Base-by-base conservation (phyloP, 1,140 invertebrate species). In the Oryctes rhinoceros region DNA sequence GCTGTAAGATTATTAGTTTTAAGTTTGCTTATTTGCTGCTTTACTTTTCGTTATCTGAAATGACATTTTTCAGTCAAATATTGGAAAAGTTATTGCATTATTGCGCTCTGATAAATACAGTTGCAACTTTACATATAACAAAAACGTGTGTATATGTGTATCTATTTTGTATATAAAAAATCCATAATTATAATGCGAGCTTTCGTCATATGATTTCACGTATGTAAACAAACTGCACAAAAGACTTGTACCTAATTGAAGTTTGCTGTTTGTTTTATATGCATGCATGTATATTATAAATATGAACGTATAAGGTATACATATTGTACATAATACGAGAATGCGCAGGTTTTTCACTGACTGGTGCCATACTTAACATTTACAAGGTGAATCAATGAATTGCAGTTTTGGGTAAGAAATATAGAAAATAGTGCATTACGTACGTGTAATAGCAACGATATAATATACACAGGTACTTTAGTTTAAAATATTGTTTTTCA, bases 361-460 rank as follows among this genome's bases (percentile, higher is more conserved):
- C 81, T 81, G 83, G 83, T 84, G 83, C 83, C 83, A 84, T 84
- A 83, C 79, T 80, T 79, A 78, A 83, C 78, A 81, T 74, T 81
- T 80, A 82, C 76, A 81, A 81, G 77, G 65, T 59, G 75, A 76
- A 76, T 76, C 75, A 76, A 49, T 76, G 75, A 76, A 76, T 76
- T 76, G 47, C 75, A 76, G 18, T 44, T 44, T 76, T n/a, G 7
- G 24, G 18, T 76, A 76, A 47, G 5, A 74, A 47, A 76, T 76
- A 49, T 48, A 44, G 47, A 47, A 37, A 47, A 76, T 44, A 76
- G 35, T 76, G 44, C n/a, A 76, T 48, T 76, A 47, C n/a, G 18
- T 39, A 35, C 39, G 35, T 47, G 37, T n/a, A 76, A 76, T 47
- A 48, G 75, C 4, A 37, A 76, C 37, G 13, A 71, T 71, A 71